A percentile compares a stretch with the other conserved stretches of the same genome.
These are phyloP conservation scores for Vireo griseus DNA, from an alignment of 2,797 vertebrate genomes.

Conservation along the genomic window DNA sequence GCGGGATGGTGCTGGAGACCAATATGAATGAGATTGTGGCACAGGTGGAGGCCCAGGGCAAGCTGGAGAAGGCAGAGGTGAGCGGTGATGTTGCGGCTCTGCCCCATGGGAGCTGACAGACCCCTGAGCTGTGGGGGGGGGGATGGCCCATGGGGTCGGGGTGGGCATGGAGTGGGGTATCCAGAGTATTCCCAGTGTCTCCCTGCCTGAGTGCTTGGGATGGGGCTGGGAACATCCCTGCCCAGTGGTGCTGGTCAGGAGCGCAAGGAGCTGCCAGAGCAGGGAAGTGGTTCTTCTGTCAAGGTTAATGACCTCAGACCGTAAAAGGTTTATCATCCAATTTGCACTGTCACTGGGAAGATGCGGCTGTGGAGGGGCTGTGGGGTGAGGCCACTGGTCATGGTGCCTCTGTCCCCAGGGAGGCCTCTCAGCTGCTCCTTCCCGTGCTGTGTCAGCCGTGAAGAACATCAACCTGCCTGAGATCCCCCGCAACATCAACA, in stretches of 20 bases:
- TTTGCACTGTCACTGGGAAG: neutral
- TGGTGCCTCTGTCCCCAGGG: slow-evolving; percentile 69
- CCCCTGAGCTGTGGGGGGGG: neutral
- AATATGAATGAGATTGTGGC: slow-evolving; percentile 95
- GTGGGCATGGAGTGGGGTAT: accelerated
- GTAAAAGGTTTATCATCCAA: neutral
- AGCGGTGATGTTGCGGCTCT: neutral
- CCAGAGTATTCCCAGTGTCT: neutral
- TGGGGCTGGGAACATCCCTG: neutral
- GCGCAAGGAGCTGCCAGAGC: accelerated
- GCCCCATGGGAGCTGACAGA: accelerated
- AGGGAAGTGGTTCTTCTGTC: accelerated
- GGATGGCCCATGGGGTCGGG: neutral
- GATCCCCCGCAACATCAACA: slow-evolving; percentile 94
- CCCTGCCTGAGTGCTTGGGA: accelerated
- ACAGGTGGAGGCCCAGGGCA: slow-evolving; percentile 89
- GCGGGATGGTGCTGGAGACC: slow-evolving; percentile 94
- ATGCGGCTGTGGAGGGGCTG: accelerated
- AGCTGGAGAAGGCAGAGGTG: slow-evolving; percentile 93
- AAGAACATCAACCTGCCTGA: slow-evolving; percentile 96
- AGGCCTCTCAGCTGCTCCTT: slow-evolving; percentile 88
- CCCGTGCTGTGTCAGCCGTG: slow-evolving; percentile 89
- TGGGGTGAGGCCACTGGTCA: neutral
- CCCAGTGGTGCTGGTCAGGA: neutral
- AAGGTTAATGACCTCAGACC: neutral